Percentiles rank a stretch among this genome's conserved stretches.
Conservation (phyloP, 2,113 vertebrate species). For the Ariopsis seemanni region DNA sequence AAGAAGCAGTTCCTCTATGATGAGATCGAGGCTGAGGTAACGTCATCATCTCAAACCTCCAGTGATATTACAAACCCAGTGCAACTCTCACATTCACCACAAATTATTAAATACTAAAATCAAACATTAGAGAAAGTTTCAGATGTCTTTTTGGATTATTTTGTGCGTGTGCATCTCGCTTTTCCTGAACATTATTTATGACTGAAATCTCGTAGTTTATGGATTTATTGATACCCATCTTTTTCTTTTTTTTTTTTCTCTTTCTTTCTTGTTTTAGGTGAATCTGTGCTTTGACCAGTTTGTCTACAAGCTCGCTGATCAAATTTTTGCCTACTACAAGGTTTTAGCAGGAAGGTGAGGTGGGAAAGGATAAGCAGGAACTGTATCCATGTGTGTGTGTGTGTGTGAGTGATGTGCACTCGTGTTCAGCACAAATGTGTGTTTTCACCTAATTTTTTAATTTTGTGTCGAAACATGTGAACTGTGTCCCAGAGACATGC, state of each 20-base stretch:
- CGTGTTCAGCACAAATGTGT: not conserved
- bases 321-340: slow-evolving; percentile 89
- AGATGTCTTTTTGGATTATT: not conserved
- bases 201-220: not conserved
- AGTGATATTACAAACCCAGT: not conserved
- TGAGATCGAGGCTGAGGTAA: slow-evolving; percentile 89
- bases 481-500: too few species aligned
- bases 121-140: not conserved
- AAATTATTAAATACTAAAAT: too few species aligned
- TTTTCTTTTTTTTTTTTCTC: not conserved
- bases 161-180: not conserved
- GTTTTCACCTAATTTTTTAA: not conserved
- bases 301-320: slow-evolving; percentile 88
- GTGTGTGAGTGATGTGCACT: not conserved
- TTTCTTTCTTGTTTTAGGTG: slow-evolving; percentile 67
- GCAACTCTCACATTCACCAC: not conserved
- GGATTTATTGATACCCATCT: too few species aligned
- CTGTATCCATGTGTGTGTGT: not conserved
- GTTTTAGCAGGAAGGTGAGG: slow-evolving; percentile 85
- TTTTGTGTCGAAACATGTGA: too few species aligned
- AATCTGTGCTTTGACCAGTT: slow-evolving; percentile 90
- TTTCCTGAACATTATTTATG: not conserved
- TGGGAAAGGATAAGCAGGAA: not conserved
- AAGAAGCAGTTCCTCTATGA: slow-evolving; percentile 91
- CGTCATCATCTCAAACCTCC: not conserved